These are phyloP conservation scores for Epinephelus coioides DNA, from an alignment of 2,797 vertebrate genomes.

Conservation along the genomic window DNA sequence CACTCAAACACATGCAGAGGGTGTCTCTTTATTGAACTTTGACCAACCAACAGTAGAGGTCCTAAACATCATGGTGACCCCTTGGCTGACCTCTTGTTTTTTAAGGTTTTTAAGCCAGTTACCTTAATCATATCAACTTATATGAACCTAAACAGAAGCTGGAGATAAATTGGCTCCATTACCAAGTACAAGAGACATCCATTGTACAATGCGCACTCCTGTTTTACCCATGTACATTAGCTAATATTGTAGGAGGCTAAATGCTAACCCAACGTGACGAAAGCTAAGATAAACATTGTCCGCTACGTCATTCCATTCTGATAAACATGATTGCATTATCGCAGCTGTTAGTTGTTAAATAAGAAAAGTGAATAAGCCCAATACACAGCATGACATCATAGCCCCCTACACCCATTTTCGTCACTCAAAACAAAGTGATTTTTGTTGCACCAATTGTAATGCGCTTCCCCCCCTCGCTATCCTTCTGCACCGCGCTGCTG, in stretches of 20 bases:
- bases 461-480: constrained; percentile 5
- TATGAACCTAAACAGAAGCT: too few relatives aligned
- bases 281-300: background rate
- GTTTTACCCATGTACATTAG: background rate
- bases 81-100: too few relatives aligned
- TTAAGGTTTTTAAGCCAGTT: too few relatives aligned
- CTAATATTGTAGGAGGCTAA: background rate
- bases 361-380: background rate
- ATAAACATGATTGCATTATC: background rate
- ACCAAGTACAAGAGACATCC: background rate
- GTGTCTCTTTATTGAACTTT: constrained; percentile 12
- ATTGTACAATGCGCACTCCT: background rate
- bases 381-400: constrained; percentile 54
- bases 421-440: constrained; percentile 46
- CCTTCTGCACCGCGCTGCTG: constrained; percentile 6
- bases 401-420: constrained; percentile 43
- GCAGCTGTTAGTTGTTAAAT: background rate
- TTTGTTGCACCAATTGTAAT: constrained; percentile 31
- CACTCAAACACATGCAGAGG: background rate
- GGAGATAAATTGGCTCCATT: too few relatives aligned
- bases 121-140: too few relatives aligned
- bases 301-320: background rate
- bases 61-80: too few relatives aligned
- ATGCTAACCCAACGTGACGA: background rate
- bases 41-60: too few relatives aligned